Evolutionary conservation across 2,797 vertebrate genomes (phyloP).

Genomic region (Etheostoma nigrum): DNA sequence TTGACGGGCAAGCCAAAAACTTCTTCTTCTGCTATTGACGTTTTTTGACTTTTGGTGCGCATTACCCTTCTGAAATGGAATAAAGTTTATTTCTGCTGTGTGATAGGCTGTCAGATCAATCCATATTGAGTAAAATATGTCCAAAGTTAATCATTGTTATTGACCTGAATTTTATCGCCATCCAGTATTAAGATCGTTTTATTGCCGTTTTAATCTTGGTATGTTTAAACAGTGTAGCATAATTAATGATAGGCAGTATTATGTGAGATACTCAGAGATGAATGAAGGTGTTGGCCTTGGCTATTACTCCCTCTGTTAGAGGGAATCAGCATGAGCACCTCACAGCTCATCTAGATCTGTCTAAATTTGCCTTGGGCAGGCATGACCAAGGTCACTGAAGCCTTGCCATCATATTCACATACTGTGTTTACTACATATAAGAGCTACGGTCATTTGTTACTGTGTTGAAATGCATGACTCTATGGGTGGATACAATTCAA

Average conservation of each 20-base stretch:
- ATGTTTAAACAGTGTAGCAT: constrained; percentile 60
- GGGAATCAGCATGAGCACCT: constrained; percentile 59
- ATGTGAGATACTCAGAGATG: constrained; percentile 54
- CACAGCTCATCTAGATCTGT: constrained; percentile 61
- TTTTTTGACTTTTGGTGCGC: too few species aligned
- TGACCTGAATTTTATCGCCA: too few species aligned
- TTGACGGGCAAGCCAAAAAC: too few species aligned
- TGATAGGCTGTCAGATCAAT: too few species aligned
- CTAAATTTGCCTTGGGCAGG: constrained; percentile 57
- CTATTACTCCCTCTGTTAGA: constrained; percentile 80
- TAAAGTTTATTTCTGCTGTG: too few species aligned
- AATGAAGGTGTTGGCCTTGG: constrained; percentile 61
- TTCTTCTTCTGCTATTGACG: too few species aligned
- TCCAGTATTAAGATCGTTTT: too few species aligned
- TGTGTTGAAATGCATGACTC: constrained; percentile 10
- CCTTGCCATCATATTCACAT: constrained; percentile 46
- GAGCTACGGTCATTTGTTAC: constrained; percentile 15
- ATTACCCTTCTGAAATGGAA: too few species aligned
- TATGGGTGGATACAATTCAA: constrained; percentile 21
- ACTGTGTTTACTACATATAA: constrained; percentile 24
- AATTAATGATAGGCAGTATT: constrained; percentile 61
- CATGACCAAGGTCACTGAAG: constrained; percentile 64
- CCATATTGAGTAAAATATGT: too few species aligned
- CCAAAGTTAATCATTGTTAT: too few species aligned
- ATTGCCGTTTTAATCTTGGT: constrained; percentile 48